Base-by-base conservation (phyloP, 2,888 invertebrate genomes). In the Agrochola litura region DNA sequence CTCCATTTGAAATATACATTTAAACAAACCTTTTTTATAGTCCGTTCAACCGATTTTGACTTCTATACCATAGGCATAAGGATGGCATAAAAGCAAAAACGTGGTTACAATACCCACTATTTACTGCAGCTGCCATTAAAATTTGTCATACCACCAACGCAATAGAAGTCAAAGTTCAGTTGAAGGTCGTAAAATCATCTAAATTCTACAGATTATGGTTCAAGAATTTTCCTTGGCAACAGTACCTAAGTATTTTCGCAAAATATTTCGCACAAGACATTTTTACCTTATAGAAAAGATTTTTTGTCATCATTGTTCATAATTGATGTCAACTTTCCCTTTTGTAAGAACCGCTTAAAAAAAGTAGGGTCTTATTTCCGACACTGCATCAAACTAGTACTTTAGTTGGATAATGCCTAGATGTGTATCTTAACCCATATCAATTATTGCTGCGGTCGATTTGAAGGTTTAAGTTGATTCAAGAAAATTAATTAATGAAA, bases 211-310 rank as follows among this genome's bases (percentile, higher is more conserved):
- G n/a, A 22, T 22, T 54, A 54, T 22, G n/a, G n/a, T n/a, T 12
- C 5, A n/a, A 56, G 25, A 79, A 41, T 25, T 49, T 73, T 37
- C 8, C 16, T 6, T 67, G 2, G 66, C 49, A 73, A 56, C 60
- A 43, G 10, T 46, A 14, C 46, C 46, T 37, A 30, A 58, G 30
- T 46, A 60, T 60, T 60, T 54, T 43, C 37, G 14, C 16, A 30
- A 52, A 79, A 82, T 67, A 52, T 82, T 82, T 63, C 8, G 5
- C 16, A 22, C 19, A 52, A 52, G n/a, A 76, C 30, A n/a, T 58
- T 52, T 70, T 56, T 6, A 22, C 16, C 49, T 5, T 56, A 16
- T 49, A 10, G 3, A 52, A 54, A 12, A 46, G 12, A 46, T 46
- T 14, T 46, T 81, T 58, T 9, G 37, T 16, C 22, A 2, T 14